A percentile compares a stretch with the other conserved stretches of the same genome.
These are phyloP conservation scores for Hyphantria cunea DNA, from an alignment of 1,140 invertebrate genomes.

Conservation along the genomic window DNA sequence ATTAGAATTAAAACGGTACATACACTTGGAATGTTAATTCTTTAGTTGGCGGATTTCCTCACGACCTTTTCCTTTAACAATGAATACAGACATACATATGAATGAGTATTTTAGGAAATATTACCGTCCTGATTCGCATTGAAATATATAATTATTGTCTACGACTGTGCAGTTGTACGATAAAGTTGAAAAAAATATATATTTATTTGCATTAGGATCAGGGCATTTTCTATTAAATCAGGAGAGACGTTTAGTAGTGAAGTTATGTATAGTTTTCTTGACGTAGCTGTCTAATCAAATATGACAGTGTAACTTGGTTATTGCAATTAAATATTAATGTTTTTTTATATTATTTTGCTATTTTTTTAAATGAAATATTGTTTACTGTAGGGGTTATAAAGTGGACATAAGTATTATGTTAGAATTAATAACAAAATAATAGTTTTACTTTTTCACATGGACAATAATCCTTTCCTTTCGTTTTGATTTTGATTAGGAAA, in stretches of 20 bases:
- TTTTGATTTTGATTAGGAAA: too few relatives aligned
- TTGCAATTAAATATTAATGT: too few relatives aligned
- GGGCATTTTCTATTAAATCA: not conserved
- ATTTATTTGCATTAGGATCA: too few relatives aligned
- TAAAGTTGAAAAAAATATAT: not conserved
- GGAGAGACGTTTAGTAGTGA: not conserved
- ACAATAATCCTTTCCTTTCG: too few relatives aligned
- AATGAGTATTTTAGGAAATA: slow-evolving; percentile 8
- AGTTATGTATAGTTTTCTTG: slow-evolving; percentile 19
- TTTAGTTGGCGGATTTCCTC: slow-evolving; percentile 7
- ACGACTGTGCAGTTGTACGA: not conserved
- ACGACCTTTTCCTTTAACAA: slow-evolving; percentile 1
- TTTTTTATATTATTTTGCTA: too few relatives aligned
- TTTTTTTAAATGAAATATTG: too few relatives aligned
- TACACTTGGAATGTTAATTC: slow-evolving; percentile 15
- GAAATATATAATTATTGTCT: not conserved
- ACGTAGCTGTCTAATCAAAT: too few relatives aligned
- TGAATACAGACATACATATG: slow-evolving; percentile 1
- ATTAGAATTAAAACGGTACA: slow-evolving; percentile 6
- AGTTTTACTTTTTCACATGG: too few relatives aligned
- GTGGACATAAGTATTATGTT: too few relatives aligned
- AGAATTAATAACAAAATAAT: too few relatives aligned
- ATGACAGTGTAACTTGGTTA: too few relatives aligned
- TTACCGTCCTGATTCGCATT: not conserved
- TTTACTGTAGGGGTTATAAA: too few relatives aligned